Base-by-base conservation (phyloP, 1,140 invertebrate species). In the Halictus rubicundus region DNA sequence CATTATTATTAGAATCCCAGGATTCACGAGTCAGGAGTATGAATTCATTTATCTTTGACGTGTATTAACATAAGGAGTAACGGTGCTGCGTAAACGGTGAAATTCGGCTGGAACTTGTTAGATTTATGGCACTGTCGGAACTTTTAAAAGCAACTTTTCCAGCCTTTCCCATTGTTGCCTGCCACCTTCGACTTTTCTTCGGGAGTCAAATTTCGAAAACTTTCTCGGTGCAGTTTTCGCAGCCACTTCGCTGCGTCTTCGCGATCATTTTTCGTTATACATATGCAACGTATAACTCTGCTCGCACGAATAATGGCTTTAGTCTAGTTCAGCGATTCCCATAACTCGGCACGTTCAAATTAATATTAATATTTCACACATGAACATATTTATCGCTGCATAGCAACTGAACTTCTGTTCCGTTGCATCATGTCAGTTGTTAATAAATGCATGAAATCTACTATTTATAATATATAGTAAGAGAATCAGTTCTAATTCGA, bases 91-190 rank as follows among this genome's bases (percentile, higher is more conserved):
- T 14, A 49, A 23, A n/a, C 42, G 52, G 0, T 46, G 32, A 66
- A 60, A 64, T 72, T 64, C 37, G 46, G 25, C n/a, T 8, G 7
- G 57, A 16, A 21, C 7, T n/a, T 10, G 0, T 27, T 16, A 78
- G 59, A 78, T 78, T 78, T 72, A 72, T 64, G 49, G 46, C 52
- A 63, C 49, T 32, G 68, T 25, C 12, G 46, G 23, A 78, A 71
- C 32, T 78, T 78, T 39, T 57, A 57, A 64, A 69, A 69, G 32
- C 66, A 46, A 61, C 42, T 32, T 57, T 21, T 66, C 61, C 75
- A 4, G 16, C 27, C 39, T 83, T 25, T 72, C 19, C 54, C 14
- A 69, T 82, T 79, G 52, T 84, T 60, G 75, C 19, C 60, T 23
- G 39, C 59, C 39, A 49, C 52, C 42, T 65, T 12, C 49, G 46